Evolutionary conservation across 2,113 vertebrate genomes (phyloP).

Genomic region (Cyanoliseus patagonus): DNA sequence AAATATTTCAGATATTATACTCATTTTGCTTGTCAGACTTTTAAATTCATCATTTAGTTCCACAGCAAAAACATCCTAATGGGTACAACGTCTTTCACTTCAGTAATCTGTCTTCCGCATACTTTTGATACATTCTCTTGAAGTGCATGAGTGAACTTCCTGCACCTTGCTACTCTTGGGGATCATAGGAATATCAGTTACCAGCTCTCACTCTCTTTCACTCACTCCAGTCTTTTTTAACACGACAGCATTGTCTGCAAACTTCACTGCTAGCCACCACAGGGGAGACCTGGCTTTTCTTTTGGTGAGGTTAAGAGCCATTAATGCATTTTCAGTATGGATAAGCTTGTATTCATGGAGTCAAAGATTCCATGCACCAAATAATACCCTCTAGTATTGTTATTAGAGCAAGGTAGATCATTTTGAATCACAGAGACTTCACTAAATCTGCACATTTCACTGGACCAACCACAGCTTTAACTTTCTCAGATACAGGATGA

Average conservation of each 20-base stretch:
- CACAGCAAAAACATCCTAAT: neutral
- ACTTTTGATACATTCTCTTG: neutral
- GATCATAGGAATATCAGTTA: neutral
- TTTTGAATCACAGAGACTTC: neutral
- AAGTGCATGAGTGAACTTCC: neutral
- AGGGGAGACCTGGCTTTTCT: neutral
- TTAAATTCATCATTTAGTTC: neutral
- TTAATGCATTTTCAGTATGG: neutral
- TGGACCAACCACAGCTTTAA: neutral
- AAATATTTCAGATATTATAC: neutral
- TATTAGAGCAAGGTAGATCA: neutral
- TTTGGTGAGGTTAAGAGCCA: neutral
- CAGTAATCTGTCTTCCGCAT: neutral
- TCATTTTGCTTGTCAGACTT: neutral
- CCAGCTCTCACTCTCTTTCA: neutral
- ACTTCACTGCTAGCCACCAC: neutral
- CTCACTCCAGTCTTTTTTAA: neutral
- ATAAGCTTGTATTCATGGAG: neutral
- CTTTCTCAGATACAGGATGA: neutral
- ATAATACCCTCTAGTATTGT: neutral
- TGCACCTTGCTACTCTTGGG: neutral
- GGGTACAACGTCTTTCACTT: neutral
- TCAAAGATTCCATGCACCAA: neutral
- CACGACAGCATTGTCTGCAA: neutral
- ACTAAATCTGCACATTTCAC: neutral